Base-by-base conservation (phyloP, 92 coral and sea anemone genomes). In the Porites rus region DNA sequence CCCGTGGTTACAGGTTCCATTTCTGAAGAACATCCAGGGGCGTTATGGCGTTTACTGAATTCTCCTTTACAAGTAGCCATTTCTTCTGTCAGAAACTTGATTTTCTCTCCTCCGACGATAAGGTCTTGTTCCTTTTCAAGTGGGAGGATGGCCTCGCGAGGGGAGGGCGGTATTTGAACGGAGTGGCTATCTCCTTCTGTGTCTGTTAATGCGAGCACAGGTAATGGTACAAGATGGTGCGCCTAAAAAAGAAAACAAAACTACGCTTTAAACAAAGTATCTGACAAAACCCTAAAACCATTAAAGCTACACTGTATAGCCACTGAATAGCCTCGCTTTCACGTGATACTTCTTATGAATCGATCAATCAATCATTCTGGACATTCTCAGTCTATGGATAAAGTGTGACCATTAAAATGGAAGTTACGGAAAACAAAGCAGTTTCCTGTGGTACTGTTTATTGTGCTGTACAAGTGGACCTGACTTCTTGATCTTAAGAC, bases 1-100 rank as follows among this genome's bases (percentile, higher is more conserved):
- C 61, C 67, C 13, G 69, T 21, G 58, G 21, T 71, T 9, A 78
- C 25, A 63, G 65, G 86, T 7, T 86, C 74, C 11, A 91, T 46
- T 25, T 75, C 88, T 38, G 87, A 75, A 16, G 85, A 64, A 17
- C 84, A 24, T 11, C 93, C 99, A 1, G 91, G 90, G 5, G 96
- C 96, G 38, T 93, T 91, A 77, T 91, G 98, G 7, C 99, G 96
- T 65, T 90, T 93, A 74, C 94, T 90, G 87, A 96, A 96, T 81
- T 94, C 95, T 61, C 99, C 99, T 63, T 88, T 79, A 77, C 95
- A 93, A 2, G 92, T 80, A 1, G 99, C 94, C 94, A 91, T 96
- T 74, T 85, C 87, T 76, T 96, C 99, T 0, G 99, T 96, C 56
- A 96, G 90, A 76, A 96, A 96, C 10, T 78, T 90, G 58, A 96